Percentiles rank a stretch among this genome's conserved stretches.
Evolutionary conservation across 30 jellyfish, hydroid and myxozoan species (phyloP).

Genomic region (Thelohanellus kitauei): DNA sequence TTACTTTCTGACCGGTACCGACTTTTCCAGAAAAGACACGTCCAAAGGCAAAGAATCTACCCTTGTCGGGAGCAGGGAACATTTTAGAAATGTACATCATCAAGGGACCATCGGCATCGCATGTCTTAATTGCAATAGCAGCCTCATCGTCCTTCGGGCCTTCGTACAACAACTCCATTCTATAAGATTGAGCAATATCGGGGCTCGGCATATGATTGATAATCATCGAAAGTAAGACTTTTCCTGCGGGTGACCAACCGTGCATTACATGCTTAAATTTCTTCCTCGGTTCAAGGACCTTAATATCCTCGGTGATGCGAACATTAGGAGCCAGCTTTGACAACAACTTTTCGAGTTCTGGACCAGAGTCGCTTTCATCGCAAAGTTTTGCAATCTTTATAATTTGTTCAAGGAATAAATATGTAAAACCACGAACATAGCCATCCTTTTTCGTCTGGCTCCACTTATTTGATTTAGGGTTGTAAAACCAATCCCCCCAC

Average conservation of each 20-base stretch:
- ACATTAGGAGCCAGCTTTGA: too few relatives aligned
- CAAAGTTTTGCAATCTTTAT: too few relatives aligned
- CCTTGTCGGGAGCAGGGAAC: slow-evolving; percentile 97
- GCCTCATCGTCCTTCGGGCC: slow-evolving; percentile 89
- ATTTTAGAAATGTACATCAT: slow-evolving; percentile 95
- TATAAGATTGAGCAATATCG: slow-evolving; percentile 63
- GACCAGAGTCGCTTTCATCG: too few relatives aligned
- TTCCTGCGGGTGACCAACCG: slow-evolving; percentile 93
- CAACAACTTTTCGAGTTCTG: too few relatives aligned
- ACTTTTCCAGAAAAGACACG: slow-evolving; percentile 97
- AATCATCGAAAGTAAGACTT: slow-evolving; percentile 59
- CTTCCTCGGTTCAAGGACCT: too few relatives aligned
- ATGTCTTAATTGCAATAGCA: slow-evolving; percentile 50
- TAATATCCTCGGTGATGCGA: too few relatives aligned
- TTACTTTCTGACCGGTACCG: slow-evolving; percentile 67
- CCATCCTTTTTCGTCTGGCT: slow-evolving; percentile 33
- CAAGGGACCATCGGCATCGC: slow-evolving; percentile 49
- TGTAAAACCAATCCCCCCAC: slow-evolving; percentile 94
- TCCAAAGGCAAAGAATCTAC: slow-evolving; percentile 93
- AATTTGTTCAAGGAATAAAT: slow-evolving; percentile 59
- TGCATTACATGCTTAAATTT: slow-evolving; percentile 59
- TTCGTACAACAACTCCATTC: slow-evolving; percentile 78
- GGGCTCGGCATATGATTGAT: slow-evolving; percentile 92
- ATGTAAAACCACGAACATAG: slow-evolving; percentile 50
- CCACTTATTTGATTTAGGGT: slow-evolving; percentile 70